Percentiles rank a stretch among this genome's conserved stretches.
Conservation (phyloP, 2,888 invertebrate species). For the Ochropleura plecta region DNA sequence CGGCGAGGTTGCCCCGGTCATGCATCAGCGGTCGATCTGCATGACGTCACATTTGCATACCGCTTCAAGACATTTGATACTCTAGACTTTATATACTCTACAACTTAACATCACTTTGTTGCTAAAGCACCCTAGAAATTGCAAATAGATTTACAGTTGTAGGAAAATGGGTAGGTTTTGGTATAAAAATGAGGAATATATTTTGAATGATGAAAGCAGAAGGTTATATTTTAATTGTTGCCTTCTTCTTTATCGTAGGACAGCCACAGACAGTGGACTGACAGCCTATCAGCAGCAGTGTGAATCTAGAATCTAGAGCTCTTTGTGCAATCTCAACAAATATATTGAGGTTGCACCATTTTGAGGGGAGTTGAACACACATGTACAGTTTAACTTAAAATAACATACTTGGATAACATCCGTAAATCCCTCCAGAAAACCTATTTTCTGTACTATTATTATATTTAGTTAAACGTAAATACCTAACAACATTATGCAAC, state of each 20-base stretch:
- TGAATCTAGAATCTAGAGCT: too few relatives aligned
- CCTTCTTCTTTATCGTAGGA: too few relatives aligned
- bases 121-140: neutral
- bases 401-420: neutral
- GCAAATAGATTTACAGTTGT: neutral
- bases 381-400: neutral
- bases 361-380: neutral
- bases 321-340: too few relatives aligned
- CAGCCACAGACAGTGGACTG: too few relatives aligned
- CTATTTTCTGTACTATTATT: neutral
- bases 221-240: neutral
- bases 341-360: neutral
- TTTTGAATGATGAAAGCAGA: neutral
- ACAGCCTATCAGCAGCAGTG: too few relatives aligned
- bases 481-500: neutral
- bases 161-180: neutral
- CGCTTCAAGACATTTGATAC: constrained; percentile 25
- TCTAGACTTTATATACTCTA: constrained; percentile 14
- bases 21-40: constrained; percentile 39
- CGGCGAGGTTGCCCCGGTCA: constrained; percentile 13
- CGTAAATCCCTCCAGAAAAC: neutral
- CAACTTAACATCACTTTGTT: neutral
- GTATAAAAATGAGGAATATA: neutral
- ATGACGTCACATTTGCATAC: constrained; percentile 52
- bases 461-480: neutral